Percentiles rank a stretch among this genome's conserved stretches.
phyloP scores from a whole-genome alignment of 2,113 vertebrate species.

The Thamnaconus septentrionalis region DNA sequence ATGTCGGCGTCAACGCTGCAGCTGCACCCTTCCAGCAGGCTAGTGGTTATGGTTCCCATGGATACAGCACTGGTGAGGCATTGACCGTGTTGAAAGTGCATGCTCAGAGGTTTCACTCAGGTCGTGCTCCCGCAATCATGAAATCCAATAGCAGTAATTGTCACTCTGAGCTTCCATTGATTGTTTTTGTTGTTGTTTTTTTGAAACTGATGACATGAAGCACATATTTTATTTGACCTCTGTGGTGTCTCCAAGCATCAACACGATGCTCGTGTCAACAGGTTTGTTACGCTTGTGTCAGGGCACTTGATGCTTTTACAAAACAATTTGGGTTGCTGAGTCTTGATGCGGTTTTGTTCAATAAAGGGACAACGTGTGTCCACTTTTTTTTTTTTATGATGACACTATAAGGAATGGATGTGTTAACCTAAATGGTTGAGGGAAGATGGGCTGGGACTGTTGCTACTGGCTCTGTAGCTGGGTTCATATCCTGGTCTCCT shows the following conservation, averaged over 20 bases:
- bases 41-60: slow-evolving; percentile 93
- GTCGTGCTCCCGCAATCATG: slow-evolving; percentile 4
- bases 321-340: slow-evolving; percentile 4
- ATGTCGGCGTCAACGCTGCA: slow-evolving; percentile 94
- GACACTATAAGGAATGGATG: slow-evolving; percentile 5
- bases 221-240: slow-evolving; percentile 18
- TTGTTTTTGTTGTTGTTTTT: no score
- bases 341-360: not conserved
- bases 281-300: slow-evolving; percentile 22
- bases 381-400: no score
- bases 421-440: not conserved
- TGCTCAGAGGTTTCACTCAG: slow-evolving; percentile 23
- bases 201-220: slow-evolving; percentile 1
- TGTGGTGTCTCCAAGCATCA: slow-evolving; percentile 32
- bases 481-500: slow-evolving; percentile 36
- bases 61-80: slow-evolving; percentile 90
- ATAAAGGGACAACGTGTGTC: no score
- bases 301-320: slow-evolving; percentile 13
- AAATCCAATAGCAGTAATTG: not conserved
- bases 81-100: slow-evolving; percentile 18
- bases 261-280: slow-evolving; percentile 17
- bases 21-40: slow-evolving; percentile 95
- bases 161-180: slow-evolving; percentile 3
- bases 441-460: slow-evolving; percentile 9
- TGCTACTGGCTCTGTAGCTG: slow-evolving; percentile 5